Evolutionary conservation across 2,113 vertebrate genomes (phyloP).

Genomic region (Neofelis nebulosa): DNA sequence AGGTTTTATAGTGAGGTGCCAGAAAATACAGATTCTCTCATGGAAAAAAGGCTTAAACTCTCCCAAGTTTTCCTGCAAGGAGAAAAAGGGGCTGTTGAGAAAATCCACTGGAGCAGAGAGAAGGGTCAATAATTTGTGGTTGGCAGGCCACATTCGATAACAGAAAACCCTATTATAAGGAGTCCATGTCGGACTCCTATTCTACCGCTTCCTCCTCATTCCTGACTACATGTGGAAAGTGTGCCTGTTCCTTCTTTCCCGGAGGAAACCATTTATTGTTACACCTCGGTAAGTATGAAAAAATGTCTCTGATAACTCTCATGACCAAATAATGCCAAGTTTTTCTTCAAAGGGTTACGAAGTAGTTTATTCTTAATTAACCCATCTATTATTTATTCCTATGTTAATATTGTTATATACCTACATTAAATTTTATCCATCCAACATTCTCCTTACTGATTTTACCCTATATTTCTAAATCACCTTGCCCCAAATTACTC

Average conservation of each 20-base stretch:
- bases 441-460: neutral
- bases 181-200: neutral
- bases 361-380: slow-evolving; percentile 33
- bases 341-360: neutral
- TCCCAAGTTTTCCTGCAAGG: slow-evolving; percentile 24
- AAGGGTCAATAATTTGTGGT: neutral
- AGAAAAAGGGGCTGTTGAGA: neutral
- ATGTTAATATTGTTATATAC: neutral
- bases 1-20: neutral
- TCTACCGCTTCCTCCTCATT: neutral
- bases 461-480: slow-evolving; percentile 7
- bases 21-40: slow-evolving; percentile 23
- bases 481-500: neutral
- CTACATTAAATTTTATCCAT: slow-evolving; percentile 26
- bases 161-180: slow-evolving; percentile 19
- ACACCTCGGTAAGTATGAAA: neutral
- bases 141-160: neutral
- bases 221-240: neutral
- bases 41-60: neutral
- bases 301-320: slow-evolving; percentile 18
- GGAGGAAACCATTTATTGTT: slow-evolving; percentile 33
- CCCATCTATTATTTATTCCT: neutral
- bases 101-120: neutral
- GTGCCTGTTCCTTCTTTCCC: neutral
- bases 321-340: neutral